A percentile compares a stretch with the other conserved stretches of the same genome.
These are phyloP conservation scores for Phrynocephalus vlangalii DNA, from an alignment of 2,797 vertebrate genomes.

Conservation along the genomic window DNA sequence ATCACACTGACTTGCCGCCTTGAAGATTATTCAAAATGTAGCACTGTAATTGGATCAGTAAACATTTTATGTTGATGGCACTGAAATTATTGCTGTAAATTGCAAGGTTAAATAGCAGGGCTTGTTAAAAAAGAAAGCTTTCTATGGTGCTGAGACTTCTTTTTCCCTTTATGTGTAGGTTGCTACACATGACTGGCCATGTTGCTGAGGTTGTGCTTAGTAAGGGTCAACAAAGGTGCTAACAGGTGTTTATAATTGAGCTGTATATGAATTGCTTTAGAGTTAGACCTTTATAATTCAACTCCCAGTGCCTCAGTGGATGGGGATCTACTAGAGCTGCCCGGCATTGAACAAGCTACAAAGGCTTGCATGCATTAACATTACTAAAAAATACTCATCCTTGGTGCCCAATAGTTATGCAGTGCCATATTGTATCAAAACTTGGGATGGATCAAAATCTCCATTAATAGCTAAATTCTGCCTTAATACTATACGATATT, in stretches of 20 bases:
- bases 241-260: conserved; percentile 27
- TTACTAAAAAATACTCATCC: not conserved
- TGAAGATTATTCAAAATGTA: conserved; percentile 50
- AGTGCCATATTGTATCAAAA: not conserved
- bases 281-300: conserved; percentile 32
- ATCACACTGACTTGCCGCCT: conserved; percentile 49
- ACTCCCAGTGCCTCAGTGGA: not conserved
- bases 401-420: not conserved
- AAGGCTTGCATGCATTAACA: conserved; percentile 9
- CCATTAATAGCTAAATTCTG: conserved; percentile 23
- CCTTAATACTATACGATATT: not conserved
- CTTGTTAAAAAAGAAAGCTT: conserved; percentile 41
- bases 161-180: not conserved
- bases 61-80: conserved; percentile 45
- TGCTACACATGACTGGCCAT: not conserved
- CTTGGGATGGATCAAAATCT: not conserved
- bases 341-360: not conserved
- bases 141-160: conserved; percentile 10
- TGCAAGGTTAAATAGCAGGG: conserved; percentile 32
- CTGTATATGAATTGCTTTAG: not conserved
- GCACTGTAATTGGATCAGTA: conserved; percentile 40
- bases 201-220: conserved; percentile 20
- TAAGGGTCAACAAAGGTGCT: conserved; percentile 39
- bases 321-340: conserved; percentile 35
- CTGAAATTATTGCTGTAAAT: conserved; percentile 61